Evolutionary conservation across 2,797 vertebrate genomes (phyloP).

Genomic region (Acropternis orthonyx): DNA sequence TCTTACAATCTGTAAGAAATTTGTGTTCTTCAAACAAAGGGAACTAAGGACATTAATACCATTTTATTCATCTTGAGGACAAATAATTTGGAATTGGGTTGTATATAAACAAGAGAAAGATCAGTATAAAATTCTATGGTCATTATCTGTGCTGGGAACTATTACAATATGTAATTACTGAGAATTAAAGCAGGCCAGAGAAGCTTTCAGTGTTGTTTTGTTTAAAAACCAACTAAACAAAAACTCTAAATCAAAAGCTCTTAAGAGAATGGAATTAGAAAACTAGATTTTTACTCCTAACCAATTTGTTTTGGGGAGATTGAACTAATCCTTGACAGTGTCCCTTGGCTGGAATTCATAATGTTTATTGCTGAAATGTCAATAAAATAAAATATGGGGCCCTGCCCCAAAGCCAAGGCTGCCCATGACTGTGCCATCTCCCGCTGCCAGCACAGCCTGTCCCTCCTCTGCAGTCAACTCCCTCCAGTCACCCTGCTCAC

Average conservation of each 20-base stretch:
- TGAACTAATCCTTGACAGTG: not conserved
- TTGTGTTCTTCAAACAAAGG: not conserved
- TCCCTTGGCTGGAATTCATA: not conserved
- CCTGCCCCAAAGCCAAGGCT: fast-evolving
- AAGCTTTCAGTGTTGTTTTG: not conserved
- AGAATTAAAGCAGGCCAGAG: not conserved
- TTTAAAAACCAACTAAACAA: not conserved
- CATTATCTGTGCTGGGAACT: not conserved
- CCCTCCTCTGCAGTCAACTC: not conserved
- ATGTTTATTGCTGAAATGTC: not conserved
- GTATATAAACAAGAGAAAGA: not conserved
- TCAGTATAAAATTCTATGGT: not conserved
- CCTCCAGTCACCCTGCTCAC: not conserved
- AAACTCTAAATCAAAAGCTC: not conserved
- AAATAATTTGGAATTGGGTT: not conserved
- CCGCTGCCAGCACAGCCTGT: not conserved
- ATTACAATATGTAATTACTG: not conserved
- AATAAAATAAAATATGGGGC: not conserved
- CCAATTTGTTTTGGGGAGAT: not conserved
- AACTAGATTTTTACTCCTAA: not conserved
- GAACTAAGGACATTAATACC: not conserved
- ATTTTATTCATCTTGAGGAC: not conserved
- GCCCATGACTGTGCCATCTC: not conserved
- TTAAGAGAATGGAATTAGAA: not conserved
- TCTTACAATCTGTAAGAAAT: not conserved